phyloP scores from a whole-genome alignment of 2,888 invertebrate genomes.

The Cetonia aurata region DNA sequence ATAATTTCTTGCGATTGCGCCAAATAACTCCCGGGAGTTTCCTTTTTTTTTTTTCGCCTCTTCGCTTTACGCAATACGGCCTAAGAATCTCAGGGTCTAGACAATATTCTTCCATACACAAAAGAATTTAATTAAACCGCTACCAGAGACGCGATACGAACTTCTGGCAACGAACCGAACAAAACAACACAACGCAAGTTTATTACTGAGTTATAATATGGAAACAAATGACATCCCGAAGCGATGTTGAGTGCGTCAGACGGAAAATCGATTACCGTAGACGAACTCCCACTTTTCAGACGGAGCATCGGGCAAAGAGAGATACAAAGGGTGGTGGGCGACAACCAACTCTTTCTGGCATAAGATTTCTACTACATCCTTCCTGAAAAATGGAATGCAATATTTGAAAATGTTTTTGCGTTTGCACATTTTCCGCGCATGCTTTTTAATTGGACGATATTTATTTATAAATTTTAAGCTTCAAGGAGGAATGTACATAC shows the following conservation, averaged over 20 bases:
- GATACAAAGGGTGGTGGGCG: no score
- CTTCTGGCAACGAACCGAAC: constrained; percentile 27
- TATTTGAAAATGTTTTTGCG: no score
- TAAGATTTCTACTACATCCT: no score
- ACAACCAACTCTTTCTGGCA: no score
- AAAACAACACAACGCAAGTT: constrained; percentile 41
- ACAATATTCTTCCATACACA: neutral
- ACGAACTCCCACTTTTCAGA: constrained; percentile 26
- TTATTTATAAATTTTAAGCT: no score
- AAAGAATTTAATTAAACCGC: constrained; percentile 40
- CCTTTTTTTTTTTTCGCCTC: neutral
- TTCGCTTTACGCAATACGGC: no score
- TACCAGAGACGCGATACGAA: constrained; percentile 29
- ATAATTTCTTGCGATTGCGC: neutral
- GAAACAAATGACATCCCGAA: constrained; percentile 48
- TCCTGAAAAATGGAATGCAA: no score
- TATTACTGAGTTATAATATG: constrained; percentile 48
- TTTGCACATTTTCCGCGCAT: no score
- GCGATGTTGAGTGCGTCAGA: constrained; percentile 38
- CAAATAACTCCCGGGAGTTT: neutral
- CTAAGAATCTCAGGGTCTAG: neutral
- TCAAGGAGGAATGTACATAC: no score
- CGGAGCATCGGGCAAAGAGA: no score
- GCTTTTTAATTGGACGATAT: no score
- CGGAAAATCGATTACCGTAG: constrained; percentile 42